Percentiles rank a stretch among this genome's conserved stretches.
phyloP scores from a whole-genome alignment of 2,797 vertebrate species.

The Sebastes jordani region DNA sequence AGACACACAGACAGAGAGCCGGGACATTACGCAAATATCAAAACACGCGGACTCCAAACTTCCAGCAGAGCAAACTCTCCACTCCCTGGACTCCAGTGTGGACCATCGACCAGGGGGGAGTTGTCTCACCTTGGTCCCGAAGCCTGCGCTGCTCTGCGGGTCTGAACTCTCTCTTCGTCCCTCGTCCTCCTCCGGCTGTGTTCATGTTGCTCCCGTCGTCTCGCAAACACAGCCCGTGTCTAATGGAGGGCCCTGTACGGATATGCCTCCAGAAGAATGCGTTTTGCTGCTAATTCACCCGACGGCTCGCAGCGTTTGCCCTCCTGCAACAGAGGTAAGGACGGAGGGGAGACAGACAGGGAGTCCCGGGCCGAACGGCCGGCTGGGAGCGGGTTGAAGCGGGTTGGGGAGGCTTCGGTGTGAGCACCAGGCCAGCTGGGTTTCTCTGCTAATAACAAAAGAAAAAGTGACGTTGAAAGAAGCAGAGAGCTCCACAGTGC shows the following conservation, averaged over 20 bases:
- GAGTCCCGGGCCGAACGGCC: constrained; percentile 31
- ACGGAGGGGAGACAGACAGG: constrained; percentile 2
- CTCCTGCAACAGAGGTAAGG: constrained; percentile 83
- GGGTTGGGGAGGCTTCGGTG: background rate
- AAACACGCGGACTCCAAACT: constrained; percentile 38
- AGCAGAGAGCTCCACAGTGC: background rate
- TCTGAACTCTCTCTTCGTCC: constrained; percentile 13
- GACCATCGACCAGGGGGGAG: constrained; percentile 30
- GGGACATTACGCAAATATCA: constrained; percentile 13
- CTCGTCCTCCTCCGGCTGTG: constrained; percentile 23
- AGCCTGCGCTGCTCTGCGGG: constrained; percentile 39
- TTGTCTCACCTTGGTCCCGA: constrained; percentile 66
- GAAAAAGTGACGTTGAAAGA: constrained; percentile 9
- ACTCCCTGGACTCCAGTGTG: constrained; percentile 1
- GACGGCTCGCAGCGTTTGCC: constrained; percentile 65
- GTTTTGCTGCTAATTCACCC: constrained; percentile 67
- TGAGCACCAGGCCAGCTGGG: constrained; percentile 1
- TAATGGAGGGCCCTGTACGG: constrained; percentile 87
- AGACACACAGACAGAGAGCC: background rate
- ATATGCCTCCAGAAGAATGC: constrained; percentile 81
- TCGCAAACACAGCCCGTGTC: constrained; percentile 74
- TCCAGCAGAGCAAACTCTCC: constrained; percentile 19
- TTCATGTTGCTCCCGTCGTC: constrained; percentile 51
- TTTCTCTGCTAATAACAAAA: constrained; percentile 8
- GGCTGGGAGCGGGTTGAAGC: background rate